Evolutionary conservation across 2,888 invertebrate genomes (phyloP).

Genomic region (Lottia gigantea): DNA sequence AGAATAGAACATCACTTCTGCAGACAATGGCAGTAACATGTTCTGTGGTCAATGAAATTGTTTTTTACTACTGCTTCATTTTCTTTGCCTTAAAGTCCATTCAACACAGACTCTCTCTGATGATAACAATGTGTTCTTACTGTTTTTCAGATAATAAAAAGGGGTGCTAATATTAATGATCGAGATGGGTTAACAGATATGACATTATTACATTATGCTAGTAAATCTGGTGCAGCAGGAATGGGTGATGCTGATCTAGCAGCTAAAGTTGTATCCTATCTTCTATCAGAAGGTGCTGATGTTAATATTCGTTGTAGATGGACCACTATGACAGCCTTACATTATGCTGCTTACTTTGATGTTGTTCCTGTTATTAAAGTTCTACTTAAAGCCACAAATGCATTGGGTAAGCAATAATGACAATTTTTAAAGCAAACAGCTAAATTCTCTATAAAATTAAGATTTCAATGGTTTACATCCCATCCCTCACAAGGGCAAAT

Average conservation of each 20-base stretch:
- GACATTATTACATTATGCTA: slow-evolving; percentile 71
- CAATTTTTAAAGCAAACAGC: too few relatives aligned
- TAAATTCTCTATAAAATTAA: too few relatives aligned
- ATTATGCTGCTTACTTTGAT: slow-evolving; percentile 72
- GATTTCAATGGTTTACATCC: too few relatives aligned
- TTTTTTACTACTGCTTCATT: too few relatives aligned
- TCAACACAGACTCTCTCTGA: too few relatives aligned
- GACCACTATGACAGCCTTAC: slow-evolving; percentile 71
- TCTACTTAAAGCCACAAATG: slow-evolving; percentile 63
- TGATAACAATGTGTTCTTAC: too few relatives aligned
- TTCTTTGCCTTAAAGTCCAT: too few relatives aligned
- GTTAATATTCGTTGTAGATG: slow-evolving; percentile 69
- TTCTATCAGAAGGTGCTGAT: slow-evolving; percentile 67
- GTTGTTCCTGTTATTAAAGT: slow-evolving; percentile 68
- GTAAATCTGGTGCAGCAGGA: slow-evolving; percentile 70
- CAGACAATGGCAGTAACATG: too few relatives aligned
- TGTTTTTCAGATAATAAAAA: slow-evolving; percentile 66
- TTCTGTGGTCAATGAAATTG: too few relatives aligned
- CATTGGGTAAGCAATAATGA: slow-evolving; percentile 47
- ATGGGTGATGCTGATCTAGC: slow-evolving; percentile 66
- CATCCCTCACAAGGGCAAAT: too few relatives aligned
- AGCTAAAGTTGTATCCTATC: slow-evolving; percentile 51
- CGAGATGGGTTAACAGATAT: slow-evolving; percentile 71
- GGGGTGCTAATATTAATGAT: slow-evolving; percentile 70
- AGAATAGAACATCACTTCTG: too few relatives aligned